A percentile compares a stretch with the other conserved stretches of the same genome.
These are phyloP conservation scores for Pachycephala philippinensis DNA, from an alignment of 2,113 vertebrate genomes.

Conservation along the genomic window DNA sequence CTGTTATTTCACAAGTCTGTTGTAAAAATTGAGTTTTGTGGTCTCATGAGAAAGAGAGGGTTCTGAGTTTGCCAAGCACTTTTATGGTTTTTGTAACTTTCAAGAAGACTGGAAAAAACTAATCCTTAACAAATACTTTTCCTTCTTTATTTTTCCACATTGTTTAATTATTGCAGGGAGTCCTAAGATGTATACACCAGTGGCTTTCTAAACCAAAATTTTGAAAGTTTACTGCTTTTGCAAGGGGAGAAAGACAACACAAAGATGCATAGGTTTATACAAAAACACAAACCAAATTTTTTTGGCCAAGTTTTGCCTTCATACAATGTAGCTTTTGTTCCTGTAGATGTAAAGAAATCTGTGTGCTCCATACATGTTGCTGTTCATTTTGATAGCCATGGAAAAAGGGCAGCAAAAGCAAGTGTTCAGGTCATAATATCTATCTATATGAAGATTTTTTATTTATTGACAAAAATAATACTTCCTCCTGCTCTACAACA, in stretches of 20 bases:
- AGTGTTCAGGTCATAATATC: not conserved
- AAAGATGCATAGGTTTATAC: not conserved
- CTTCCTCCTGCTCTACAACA: not conserved
- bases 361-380: not conserved
- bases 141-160: not conserved
- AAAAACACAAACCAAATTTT: not conserved
- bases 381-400: not conserved
- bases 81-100: not conserved
- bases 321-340: not conserved
- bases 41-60: not conserved
- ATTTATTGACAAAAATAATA: not conserved
- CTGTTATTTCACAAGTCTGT: not conserved
- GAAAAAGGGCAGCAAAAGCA: not conserved
- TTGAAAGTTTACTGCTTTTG: not conserved
- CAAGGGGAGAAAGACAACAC: not conserved
- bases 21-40: not conserved
- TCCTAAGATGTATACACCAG: not conserved
- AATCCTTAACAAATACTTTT: not conserved
- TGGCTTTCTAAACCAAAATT: not conserved
- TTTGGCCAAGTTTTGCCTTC: not conserved
- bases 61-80: not conserved
- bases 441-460: not conserved
- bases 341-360: not conserved
- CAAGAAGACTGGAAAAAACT: not conserved
- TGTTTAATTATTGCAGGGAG: not conserved